Conservation (phyloP, 2,888 invertebrate genomes). For the Lasioglossum zephyrum region DNA sequence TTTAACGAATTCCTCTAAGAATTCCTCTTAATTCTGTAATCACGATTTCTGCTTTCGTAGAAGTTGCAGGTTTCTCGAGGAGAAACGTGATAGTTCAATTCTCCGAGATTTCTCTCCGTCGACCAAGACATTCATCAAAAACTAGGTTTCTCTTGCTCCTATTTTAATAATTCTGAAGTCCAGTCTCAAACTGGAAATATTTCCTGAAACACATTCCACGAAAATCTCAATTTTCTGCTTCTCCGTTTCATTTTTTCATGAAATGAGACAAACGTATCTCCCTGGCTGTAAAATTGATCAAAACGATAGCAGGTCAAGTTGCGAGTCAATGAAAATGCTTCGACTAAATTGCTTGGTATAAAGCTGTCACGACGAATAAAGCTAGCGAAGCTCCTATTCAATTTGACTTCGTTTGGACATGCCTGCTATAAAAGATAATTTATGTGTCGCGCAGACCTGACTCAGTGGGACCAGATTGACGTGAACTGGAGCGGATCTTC, state of each 20-base stretch:
- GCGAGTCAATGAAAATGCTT: not conserved
- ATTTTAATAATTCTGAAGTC: not conserved
- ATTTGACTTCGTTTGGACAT: not conserved
- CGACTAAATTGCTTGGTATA: not conserved
- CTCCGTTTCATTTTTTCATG: not conserved
- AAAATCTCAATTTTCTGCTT: not conserved
- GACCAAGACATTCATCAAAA: slow-evolving; percentile 1
- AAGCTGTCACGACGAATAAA: not conserved
- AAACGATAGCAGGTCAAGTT: not conserved
- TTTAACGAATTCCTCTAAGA: no score
- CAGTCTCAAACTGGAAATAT: not conserved
- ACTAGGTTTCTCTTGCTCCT: not conserved
- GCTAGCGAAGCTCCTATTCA: not conserved
- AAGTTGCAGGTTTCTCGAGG: not conserved
- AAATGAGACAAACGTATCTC: not conserved
- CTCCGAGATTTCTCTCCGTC: not conserved
- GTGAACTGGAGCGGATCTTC: not conserved
- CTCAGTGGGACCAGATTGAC: not conserved
- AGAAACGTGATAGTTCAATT: not conserved
- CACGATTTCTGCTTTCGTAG: no score
- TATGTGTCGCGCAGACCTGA: not conserved
- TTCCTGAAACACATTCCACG: not conserved
- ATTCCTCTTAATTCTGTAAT: no score
- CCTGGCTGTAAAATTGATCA: not conserved
- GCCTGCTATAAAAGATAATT: not conserved